phyloP scores from a whole-genome alignment of 2,797 vertebrate species.

The Sebastes cheni region DNA sequence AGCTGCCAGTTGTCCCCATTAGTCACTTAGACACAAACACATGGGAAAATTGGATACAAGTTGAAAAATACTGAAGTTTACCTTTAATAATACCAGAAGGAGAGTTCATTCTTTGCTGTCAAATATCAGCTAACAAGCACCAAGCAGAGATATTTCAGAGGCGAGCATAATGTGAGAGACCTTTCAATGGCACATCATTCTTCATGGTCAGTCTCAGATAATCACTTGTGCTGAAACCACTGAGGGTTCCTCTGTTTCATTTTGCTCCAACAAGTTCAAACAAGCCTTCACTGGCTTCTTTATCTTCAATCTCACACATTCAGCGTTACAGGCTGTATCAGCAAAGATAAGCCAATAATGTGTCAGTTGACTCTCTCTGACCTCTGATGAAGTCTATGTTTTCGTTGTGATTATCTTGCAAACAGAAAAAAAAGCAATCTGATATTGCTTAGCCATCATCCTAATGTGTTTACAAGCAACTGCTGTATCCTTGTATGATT shows the following conservation, averaged over 20 bases:
- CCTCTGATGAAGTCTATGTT: conserved; percentile 43
- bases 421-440: conserved; percentile 22
- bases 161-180: conserved; percentile 15
- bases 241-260: conserved; percentile 32
- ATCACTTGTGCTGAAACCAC: conserved; percentile 22
- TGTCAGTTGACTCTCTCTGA: conserved; percentile 37
- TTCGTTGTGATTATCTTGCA: conserved; percentile 34
- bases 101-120: conserved; percentile 14
- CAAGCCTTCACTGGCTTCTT: conserved; percentile 22
- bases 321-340: conserved; percentile 18
- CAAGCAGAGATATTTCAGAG: conserved; percentile 23
- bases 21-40: too few species aligned
- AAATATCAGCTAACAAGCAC: conserved; percentile 27
- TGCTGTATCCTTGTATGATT: neutral
- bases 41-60: accelerated
- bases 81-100: conserved; percentile 14
- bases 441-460: conserved; percentile 28
- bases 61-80: too few species aligned
- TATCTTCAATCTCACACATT: conserved; percentile 45
- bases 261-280: conserved; percentile 47
- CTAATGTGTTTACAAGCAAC: conserved; percentile 43
- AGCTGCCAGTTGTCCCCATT: too few species aligned
- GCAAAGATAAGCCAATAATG: conserved; percentile 49
- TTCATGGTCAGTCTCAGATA: conserved; percentile 10
- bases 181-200: conserved; percentile 25